Base-by-base conservation (phyloP, 1,140 invertebrate genomes). In the Aphaenogaster ashmeadi region DNA sequence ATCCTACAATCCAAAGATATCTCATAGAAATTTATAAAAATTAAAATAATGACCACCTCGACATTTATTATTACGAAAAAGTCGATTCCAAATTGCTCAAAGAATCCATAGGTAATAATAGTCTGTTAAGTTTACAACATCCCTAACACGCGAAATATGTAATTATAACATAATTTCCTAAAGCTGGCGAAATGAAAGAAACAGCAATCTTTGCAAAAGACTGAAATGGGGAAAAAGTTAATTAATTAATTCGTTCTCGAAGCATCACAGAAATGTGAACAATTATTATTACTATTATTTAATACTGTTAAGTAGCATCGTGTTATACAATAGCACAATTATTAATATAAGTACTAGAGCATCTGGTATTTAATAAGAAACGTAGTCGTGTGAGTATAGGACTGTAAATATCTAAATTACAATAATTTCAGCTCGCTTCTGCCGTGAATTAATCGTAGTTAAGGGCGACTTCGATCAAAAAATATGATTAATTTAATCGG, bases 371-470 rank as follows among this genome's bases (percentile, higher is more conserved):
- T 66, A 64, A 36, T 38, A 66, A 41, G 18, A 9, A 66, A 66
- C 62, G 18, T n/a, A 41, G 8, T n/a, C 13, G 18, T 66, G 3
- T 64, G 33, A 64, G n/a, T 66, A 64, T 13, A 58, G 27, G 0
- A 36, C 2, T 62, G 60, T 33, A 66, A 38, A 64, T 64, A 66
- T 66, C 11, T 2, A 38, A 66, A 66, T 66, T 38, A 56, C n/a
- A 56, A 66, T 66, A 41, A 66, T 66, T 21, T 36, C 1, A 66
- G 33, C 36, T 66, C 15, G 18, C 64, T 66, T 66, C 64, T 66
- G 36, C 4, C 64, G 38, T 3, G 15, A 36, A 66, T 38, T 38
- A 38, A 66, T 66, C 13, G 18, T 58, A 64, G 36, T 1, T 33
- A 60, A 60, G 11, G 64, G 9, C 7, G 1, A 60, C 13, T 41